Evolutionary conservation across 2,888 invertebrate genomes (phyloP), one percentile per base, ranked within the genome.

Genomic region (Papilio protenor): DNA sequence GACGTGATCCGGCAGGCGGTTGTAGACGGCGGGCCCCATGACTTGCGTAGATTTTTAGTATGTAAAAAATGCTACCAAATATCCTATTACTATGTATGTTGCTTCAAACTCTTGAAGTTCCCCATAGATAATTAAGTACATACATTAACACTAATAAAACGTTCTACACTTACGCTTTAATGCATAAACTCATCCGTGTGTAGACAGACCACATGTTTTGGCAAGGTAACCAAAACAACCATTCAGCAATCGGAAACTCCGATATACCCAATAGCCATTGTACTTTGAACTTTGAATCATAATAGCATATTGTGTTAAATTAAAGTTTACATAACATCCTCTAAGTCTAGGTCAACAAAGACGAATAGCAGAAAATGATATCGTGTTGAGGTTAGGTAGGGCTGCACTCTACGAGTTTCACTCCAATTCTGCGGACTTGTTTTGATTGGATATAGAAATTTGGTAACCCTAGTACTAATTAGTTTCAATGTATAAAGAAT

Each of bases 181-280:
- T 40, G 61, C 73, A 79, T 80, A 78, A 47, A 12, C 64, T 45
- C 73, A 52, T 82, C 61, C 78, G 69, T 11, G 2, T 45, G 72
- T 64, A 80, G 81, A 81, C 81, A 80, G 52, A 66, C 71, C 71
- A 78, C 77, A 75, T 79, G 76, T 79, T 81, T 82, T 82, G 82
- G 81, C 81, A 79, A 73, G 64, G 61, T 76, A 52, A 72, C 4
- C 49, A 23, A 14, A 75, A 74, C 73, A 45, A 49, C 27, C 27
- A 52, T 64, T 40, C 40, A 49, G 52, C n/a, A 21, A 64, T 64
- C 64, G 33, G 52, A 75, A 64, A 66, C 66, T 66, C 66, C 66
- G n/a, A 40, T 11, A 14, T 23, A 61, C 14, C 27, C 27, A 27
- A 61, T 66, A 66, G 18, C 40, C 10, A 73, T 49, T 66, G 66